Evolutionary conservation across 2,888 invertebrate species (phyloP).

Genomic region (Trachelus tabidus): DNA sequence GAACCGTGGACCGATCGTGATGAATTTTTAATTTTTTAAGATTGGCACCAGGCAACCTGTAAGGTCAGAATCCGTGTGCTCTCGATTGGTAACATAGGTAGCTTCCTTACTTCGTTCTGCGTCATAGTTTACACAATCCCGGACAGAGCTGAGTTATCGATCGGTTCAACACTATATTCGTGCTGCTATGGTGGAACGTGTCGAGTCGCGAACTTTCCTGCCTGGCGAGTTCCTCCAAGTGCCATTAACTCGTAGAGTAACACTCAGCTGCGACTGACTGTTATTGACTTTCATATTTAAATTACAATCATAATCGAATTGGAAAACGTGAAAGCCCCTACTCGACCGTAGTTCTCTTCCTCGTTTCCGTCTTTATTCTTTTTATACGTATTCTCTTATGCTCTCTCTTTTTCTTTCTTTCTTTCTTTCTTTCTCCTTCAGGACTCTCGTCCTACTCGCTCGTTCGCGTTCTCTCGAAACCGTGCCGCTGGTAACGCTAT

Average conservation of each 20-base stretch:
- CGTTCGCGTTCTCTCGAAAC: neutral
- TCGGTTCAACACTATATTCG: neutral
- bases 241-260: constrained; percentile 2
- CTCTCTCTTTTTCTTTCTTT: neutral
- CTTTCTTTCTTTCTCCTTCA: neutral
- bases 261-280: constrained; percentile 2
- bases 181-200: neutral
- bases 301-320: constrained; percentile 5
- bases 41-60: neutral
- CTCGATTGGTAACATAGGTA: neutral
- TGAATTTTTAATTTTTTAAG: neutral
- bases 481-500: neutral
- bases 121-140: neutral
- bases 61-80: neutral
- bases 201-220: constrained; percentile 2
- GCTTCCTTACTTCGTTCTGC: neutral
- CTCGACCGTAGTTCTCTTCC: neutral
- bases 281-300: constrained; percentile 7
- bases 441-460: neutral
- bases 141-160: neutral
- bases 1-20: neutral
- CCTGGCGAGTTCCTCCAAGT: neutral
- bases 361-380: neutral
- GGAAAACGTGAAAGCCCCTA: constrained; percentile 2
- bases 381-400: neutral